Evolutionary conservation across 2,797 vertebrate genomes (phyloP), one percentile per base, ranked within the genome.

Genomic region (Amniataba percoides): DNA sequence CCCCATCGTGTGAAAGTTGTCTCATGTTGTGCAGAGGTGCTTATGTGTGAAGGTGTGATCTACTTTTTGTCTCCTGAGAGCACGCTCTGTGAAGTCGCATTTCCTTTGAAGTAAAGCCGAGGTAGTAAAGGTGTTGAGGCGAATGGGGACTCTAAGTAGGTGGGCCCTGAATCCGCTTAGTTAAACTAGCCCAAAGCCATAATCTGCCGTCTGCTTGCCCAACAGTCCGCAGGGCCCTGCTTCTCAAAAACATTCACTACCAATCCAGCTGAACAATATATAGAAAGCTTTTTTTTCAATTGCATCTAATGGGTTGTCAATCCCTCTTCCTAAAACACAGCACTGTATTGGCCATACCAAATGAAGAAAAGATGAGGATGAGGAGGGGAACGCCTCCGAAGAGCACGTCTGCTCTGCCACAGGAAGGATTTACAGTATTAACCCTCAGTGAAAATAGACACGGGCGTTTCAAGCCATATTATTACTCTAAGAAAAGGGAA

Each of bases 361-460:
- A 61, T 75, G 43, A 71, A 16, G n/a, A 21, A 46, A 52, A 73
- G 68, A 62, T 5, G 31, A 49, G 55, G 16, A 14, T 13, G 64
- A 65, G 18, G 56, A 65, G 31, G 39, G 52, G 58, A 84, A 43
- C 39, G 23, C 25, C 56, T 59, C 60, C 81, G 58, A 74, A 71
- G 69, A 78, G 67, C 55, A 23, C 2, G 69, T 80, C 49, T 76
- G 83, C 64, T 70, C 55, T 62, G 58, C 80, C 70, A 52, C 59
- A 56, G 67, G 72, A 80, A 56, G 86, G 86, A 90, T 91, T 92
- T 93, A 87, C 55, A 79, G 88, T 71, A 89, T 93, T 89, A 92
- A 91, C 82, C 65, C 72, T 40, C 60, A 67, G 79, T 52, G 76
- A 85, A 84, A 85, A 90, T 85, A 87, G 89, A 89, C 76, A 72